Base-by-base conservation (phyloP, 1,140 invertebrate genomes). In the Chymomyza costata region DNA sequence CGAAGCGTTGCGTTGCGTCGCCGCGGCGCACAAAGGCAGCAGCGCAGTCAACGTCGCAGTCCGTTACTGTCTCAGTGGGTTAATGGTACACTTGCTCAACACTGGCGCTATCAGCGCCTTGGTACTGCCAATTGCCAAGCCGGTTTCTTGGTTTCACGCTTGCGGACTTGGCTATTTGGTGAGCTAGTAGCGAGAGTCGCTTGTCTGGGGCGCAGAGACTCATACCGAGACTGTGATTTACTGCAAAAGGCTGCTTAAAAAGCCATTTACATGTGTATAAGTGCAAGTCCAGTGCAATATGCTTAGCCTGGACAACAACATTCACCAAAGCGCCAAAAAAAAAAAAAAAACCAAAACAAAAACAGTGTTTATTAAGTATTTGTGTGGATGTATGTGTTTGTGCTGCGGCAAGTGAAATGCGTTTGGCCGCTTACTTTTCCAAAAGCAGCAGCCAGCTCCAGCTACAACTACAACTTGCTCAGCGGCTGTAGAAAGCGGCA, bases 41-140 rank as follows among this genome's bases (percentile, higher is more conserved):
- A 28, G 19, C n/a, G 25, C 8, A 32, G 32, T n/a, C 34, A 48
- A 6, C 18, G 21, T 14, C 8, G 17, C 31, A 45, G 58, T 61
- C 60, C 66, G 65, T 82, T 82, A 82, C 78, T 78, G 78, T 82
- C 59, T 82, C 78, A 82, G 78, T 82, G 78, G 78, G 78, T 82
- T 82, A 82, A 65, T 82, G 49, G 78, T 82, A 82, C 68, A 78
- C 71, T 78, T 82, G 76, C 78, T 78, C 66, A 74, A 81, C 45
- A 40, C 64, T 28, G 6, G 28, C 10, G 8, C 16, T 11, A 10
- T 8, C 28, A n/a, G n/a, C n/a, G n/a, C n/a, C n/a, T 28, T 17
- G 16, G 0, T 17, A 15, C 16, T 25, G 37, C 37, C 31, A 28
- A 47, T 25, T 3, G 21, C 44, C 48, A 44, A 81, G 57, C 52